Conservation (phyloP, 64 coral and sea anemone genomes). For the Stylophora pistillata region DNA sequence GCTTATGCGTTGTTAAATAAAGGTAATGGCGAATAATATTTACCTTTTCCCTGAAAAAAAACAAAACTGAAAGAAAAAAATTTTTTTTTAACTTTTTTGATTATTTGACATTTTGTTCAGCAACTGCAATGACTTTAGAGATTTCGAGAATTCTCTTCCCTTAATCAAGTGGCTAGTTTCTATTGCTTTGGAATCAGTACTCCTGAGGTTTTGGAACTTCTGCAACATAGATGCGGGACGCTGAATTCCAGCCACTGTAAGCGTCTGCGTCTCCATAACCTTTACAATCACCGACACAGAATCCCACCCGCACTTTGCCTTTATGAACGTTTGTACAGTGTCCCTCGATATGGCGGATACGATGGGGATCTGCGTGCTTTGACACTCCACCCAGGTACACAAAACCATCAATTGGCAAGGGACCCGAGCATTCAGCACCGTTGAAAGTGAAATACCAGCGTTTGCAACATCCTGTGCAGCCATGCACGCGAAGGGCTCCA, state of each 20-base stretch:
- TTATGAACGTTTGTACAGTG: background rate
- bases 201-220: too few species aligned
- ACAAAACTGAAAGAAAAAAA: too few species aligned
- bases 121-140: too few species aligned
- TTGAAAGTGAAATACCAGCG: slow-evolving; percentile 18
- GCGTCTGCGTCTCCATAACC: background rate
- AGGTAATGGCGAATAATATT: too few species aligned
- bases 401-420: slow-evolving; percentile 3
- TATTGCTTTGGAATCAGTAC: too few species aligned
- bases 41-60: too few species aligned
- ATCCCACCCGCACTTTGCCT: background rate
- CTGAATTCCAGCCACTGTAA: background rate
- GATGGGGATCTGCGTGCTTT: background rate
- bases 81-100: too few species aligned
- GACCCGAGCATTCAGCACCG: slow-evolving; percentile 6
- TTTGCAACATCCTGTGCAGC: background rate
- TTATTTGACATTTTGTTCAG: too few species aligned
- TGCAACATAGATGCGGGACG: background rate
- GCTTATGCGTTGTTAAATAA: too few species aligned
- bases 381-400: background rate
- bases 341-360: background rate
- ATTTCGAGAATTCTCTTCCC: too few species aligned
- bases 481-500: background rate
- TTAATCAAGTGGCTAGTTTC: too few species aligned
- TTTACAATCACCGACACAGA: background rate